These are phyloP conservation scores for Asbolus verrucosus DNA, from an alignment of 1,140 invertebrate species.

Conservation along the genomic window DNA sequence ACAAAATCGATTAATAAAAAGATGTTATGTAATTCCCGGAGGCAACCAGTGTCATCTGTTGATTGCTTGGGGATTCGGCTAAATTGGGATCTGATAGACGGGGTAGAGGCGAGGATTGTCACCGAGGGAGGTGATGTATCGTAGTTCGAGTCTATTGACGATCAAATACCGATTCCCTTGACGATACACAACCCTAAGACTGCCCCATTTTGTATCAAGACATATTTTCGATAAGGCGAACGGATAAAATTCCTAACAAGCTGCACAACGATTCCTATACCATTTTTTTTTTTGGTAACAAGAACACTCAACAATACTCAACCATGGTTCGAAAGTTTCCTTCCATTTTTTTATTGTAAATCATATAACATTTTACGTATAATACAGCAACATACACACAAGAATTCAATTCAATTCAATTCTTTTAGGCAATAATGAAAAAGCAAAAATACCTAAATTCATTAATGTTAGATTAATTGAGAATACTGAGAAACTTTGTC, in stretches of 20 bases:
- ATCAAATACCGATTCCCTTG: slow-evolving; percentile 48
- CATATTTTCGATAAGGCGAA: slow-evolving; percentile 10
- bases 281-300: too few species aligned
- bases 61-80: slow-evolving; percentile 52
- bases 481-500: too few species aligned
- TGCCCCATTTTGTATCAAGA: slow-evolving; percentile 10
- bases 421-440: too few species aligned
- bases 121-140: slow-evolving; percentile 44
- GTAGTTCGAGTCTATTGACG: slow-evolving; percentile 46
- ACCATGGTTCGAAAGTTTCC: too few species aligned
- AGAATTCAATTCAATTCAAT: too few species aligned
- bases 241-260: slow-evolving; percentile 10
- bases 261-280: slow-evolving; percentile 3
- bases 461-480: too few species aligned
- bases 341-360: too few species aligned
- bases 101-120: slow-evolving; percentile 26
- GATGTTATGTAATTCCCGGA: slow-evolving; percentile 55
- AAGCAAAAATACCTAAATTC: too few species aligned
- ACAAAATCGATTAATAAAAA: slow-evolving; percentile 58
- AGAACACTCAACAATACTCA: too few species aligned
- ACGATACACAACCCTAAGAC: slow-evolving; percentile 40
- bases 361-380: too few species aligned
- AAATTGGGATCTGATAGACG: slow-evolving; percentile 53
- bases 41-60: slow-evolving; percentile 55
- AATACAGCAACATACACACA: too few species aligned